Percentiles rank a stretch among this genome's conserved stretches.
Evolutionary conservation across 2,797 vertebrate genomes (phyloP).

Genomic region (Dromococcyx pavoninus): DNA sequence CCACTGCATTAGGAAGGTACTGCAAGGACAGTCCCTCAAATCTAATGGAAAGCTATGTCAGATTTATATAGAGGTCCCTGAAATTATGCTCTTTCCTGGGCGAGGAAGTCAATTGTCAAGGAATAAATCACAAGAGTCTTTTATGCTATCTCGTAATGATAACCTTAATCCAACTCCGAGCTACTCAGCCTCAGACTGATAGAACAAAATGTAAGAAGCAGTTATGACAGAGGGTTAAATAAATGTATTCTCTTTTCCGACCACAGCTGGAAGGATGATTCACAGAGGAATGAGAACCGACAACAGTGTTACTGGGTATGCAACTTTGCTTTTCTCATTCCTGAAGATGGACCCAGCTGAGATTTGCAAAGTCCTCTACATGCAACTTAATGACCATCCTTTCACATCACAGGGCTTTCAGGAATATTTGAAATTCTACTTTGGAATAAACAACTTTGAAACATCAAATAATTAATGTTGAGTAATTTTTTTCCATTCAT

Average conservation of each 20-base stretch:
- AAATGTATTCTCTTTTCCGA: background rate
- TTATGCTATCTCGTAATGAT: background rate
- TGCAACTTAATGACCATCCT: background rate
- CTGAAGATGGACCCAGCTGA: background rate
- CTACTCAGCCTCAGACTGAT: background rate
- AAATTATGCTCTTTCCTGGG: background rate
- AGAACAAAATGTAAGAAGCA: background rate
- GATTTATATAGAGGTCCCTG: conserved; percentile 2
- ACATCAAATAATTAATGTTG: background rate
- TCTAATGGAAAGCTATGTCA: conserved; percentile 1
- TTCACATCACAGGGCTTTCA: background rate
- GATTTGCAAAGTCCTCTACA: background rate
- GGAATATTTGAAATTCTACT: background rate
- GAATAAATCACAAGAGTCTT: conserved; percentile 3
- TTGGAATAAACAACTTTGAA: background rate
- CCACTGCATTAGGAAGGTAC: background rate
- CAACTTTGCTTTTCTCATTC: background rate
- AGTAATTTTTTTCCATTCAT: background rate
- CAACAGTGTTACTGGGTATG: background rate
- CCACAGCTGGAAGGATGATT: background rate
- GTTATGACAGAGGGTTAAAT: background rate
- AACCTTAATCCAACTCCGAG: background rate
- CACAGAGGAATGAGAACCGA: background rate
- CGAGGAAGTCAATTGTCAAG: background rate
- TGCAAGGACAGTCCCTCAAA: background rate